Base-by-base conservation (phyloP, 2,797 vertebrate genomes). In the Cyprinella venusta region DNA sequence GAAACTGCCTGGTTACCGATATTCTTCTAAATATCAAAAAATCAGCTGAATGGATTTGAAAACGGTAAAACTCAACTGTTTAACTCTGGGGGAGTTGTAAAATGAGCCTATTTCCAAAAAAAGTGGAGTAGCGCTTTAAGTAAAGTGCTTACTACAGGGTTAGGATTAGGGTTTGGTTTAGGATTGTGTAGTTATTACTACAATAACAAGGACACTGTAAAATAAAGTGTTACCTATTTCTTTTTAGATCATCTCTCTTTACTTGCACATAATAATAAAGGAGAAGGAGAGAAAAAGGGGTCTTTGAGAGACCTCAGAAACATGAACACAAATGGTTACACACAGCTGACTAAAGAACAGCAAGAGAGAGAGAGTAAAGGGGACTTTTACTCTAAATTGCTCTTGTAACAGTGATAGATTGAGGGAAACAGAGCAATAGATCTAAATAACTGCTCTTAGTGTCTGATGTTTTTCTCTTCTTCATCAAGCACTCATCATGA, bases 331-430 rank as follows among this genome's bases (percentile, higher is more conserved):
- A 71, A 61, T 6, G 33, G 40, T 10, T 82, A 40, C 45, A 38
- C 61, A 48, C 59, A 68, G 76, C 42, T 69, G 74, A 68, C 50
- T 76, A 59, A 56, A 72, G 74, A 79, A 61, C 67, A 26, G 5
- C 38, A 72, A 40, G n/a, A 52, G 50, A 52, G 48, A 30, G 26
- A 70, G 48, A 38, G n/a, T 13, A 21, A 74, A 33, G 81, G 82
- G 90, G 86, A 76, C 15, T 74, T 59, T 81, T 52, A 54, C 64
- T 74, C 30, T 50, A 78, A 83, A 85, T 88, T 85, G 85, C 88
- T 82, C 88, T 76, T 76, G 85, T 89, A 92, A 92, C 89, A 92
- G 87, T 93, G 90, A 86, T 61, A 61, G 92, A 93, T 88, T 40
- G 86, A 86, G 84, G 90, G 61, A 63, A 83, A 86, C 63, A n/a